Percentiles rank a stretch among this genome's conserved stretches.
Evolutionary conservation across 1,140 invertebrate species (phyloP).

Genomic region (Penaeus indicus): DNA sequence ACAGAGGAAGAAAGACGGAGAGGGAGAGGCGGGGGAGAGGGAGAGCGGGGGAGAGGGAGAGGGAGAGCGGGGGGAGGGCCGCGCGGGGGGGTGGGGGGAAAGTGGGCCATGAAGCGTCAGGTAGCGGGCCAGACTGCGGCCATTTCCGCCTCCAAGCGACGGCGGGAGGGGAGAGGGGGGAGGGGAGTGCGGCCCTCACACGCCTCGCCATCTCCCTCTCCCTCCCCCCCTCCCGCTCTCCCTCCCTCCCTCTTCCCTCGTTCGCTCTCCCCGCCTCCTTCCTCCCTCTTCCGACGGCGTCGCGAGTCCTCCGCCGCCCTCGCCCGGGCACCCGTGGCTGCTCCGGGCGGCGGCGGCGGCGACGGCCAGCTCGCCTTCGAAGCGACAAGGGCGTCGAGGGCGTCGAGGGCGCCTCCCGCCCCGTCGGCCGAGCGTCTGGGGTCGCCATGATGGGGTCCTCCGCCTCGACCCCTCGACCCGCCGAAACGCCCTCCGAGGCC

Average conservation of each 20-base stretch:
- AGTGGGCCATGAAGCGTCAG: slow-evolving; percentile 49
- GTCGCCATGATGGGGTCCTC: not conserved
- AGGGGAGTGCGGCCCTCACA: not conserved
- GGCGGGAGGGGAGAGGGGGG: not conserved
- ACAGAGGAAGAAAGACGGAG: not conserved
- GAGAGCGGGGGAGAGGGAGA: not conserved
- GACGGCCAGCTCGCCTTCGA: too few species aligned
- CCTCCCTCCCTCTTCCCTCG: slow-evolving; percentile 35
- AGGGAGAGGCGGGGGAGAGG: not conserved
- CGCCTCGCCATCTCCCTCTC: not conserved
- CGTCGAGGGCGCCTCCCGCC: not conserved
- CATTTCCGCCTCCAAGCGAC: slow-evolving; percentile 47
- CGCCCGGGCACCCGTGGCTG: not conserved
- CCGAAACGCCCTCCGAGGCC: not conserved
- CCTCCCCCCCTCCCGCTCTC: not conserved
- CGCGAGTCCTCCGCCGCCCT: not conserved
- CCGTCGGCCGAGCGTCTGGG: not conserved
- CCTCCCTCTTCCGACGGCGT: slow-evolving; percentile 14
- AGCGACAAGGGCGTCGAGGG: too few species aligned
- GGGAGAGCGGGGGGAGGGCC: not conserved
- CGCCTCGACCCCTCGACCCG: not conserved
- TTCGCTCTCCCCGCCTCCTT: slow-evolving; percentile 17
- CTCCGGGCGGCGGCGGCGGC: not conserved
- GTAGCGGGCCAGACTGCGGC: slow-evolving; percentile 43
- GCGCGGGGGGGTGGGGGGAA: slow-evolving; percentile 25